Evolutionary conservation across 1,140 invertebrate species (phyloP).

Genomic region (Pachypeltis micranthus): DNA sequence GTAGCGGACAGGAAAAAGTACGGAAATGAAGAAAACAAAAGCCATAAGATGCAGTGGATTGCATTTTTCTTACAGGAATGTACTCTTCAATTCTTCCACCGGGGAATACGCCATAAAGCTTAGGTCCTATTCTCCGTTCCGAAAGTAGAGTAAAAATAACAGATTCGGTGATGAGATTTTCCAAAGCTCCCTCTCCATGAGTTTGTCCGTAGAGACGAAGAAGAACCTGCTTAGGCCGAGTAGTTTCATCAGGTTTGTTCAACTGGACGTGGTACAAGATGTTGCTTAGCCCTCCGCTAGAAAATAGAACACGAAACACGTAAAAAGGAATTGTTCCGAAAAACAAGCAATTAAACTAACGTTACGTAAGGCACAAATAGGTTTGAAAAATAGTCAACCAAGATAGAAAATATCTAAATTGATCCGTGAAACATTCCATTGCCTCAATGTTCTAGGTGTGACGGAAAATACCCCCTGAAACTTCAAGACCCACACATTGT

Average conservation of each 20-base stretch:
- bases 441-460: too few species aligned
- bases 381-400: too few species aligned
- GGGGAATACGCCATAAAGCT: constrained; percentile 89
- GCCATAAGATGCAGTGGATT: background rate
- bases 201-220: constrained; percentile 85
- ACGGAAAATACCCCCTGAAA: too few species aligned
- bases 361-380: too few species aligned
- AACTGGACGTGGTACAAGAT: constrained; percentile 68
- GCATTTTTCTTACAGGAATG: constrained; percentile 58
- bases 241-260: constrained; percentile 24
- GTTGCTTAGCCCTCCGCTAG: constrained; percentile 65
- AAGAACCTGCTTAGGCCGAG: constrained; percentile 56
- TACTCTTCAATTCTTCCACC: constrained; percentile 93
- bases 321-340: too few species aligned
- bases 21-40: too few species aligned
- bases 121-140: constrained; percentile 84
- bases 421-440: too few species aligned
- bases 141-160: constrained; percentile 89
- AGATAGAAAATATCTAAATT: too few species aligned
- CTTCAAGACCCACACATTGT: too few species aligned
- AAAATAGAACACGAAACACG: too few species aligned
- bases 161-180: constrained; percentile 82
- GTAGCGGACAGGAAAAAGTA: too few species aligned
- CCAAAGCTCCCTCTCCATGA: constrained; percentile 69
- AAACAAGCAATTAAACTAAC: too few species aligned